Conservation (phyloP, 2,113 vertebrate genomes). For the Pelmatolapia mariae region DNA sequence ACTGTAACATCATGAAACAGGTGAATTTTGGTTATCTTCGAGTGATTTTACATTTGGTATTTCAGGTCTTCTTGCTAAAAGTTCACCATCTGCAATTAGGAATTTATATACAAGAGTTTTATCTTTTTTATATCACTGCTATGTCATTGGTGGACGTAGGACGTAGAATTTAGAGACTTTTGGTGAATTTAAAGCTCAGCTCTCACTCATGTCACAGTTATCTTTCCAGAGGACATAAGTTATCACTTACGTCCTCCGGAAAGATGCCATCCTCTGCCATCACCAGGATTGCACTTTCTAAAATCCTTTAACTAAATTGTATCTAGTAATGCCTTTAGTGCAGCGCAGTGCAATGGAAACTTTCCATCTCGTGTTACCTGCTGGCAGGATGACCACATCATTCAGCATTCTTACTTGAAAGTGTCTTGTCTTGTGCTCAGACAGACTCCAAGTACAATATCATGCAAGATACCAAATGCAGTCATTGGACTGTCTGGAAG, state of each 20-base stretch:
- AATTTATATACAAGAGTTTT: not conserved
- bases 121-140: not conserved
- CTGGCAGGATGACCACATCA: not conserved
- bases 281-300: not conserved
- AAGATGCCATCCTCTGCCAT: not conserved
- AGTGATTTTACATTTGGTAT: not conserved
- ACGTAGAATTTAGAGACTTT: not conserved
- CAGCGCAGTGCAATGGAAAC: not conserved
- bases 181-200: not conserved
- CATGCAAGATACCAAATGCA: not conserved
- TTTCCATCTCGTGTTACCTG: not conserved
- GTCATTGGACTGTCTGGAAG: not conserved
- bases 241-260: not conserved
- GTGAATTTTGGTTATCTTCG: not conserved
- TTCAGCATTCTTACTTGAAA: not conserved
- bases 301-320: not conserved
- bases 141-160: not conserved
- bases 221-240: accelerated
- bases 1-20: not conserved
- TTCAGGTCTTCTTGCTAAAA: not conserved
- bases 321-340: not conserved
- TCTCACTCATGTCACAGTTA: not conserved
- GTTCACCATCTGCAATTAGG: not conserved
- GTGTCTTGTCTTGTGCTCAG: not conserved
- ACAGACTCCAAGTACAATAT: not conserved